Evolutionary conservation across 2,797 vertebrate species (phyloP).

Genomic region (Crax fasciolata): DNA sequence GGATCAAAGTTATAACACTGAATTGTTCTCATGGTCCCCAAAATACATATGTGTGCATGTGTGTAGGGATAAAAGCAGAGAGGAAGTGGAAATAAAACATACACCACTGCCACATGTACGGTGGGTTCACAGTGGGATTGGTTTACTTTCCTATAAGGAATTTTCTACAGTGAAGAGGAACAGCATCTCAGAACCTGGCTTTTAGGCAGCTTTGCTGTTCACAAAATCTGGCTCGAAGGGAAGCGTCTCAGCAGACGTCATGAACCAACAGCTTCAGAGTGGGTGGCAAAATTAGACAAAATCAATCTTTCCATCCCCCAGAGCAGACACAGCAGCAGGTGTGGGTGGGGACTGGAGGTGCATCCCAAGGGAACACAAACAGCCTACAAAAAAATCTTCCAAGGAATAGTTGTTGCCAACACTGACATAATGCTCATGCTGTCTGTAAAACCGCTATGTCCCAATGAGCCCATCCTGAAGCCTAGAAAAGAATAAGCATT

Average conservation of each 20-base stretch:
- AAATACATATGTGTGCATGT: not conserved
- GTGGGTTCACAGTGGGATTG: not conserved
- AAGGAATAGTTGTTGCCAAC: not conserved
- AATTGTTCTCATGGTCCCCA: not conserved
- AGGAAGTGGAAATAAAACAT: not conserved
- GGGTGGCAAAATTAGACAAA: constrained; percentile 44
- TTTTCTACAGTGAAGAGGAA: not conserved
- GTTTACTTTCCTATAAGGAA: not conserved
- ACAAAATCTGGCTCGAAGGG: not conserved
- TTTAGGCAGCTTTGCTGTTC: not conserved
- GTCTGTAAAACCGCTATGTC: not conserved
- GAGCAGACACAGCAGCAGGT: constrained; percentile 9
- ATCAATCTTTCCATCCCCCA: constrained; percentile 39
- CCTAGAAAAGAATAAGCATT: not conserved
- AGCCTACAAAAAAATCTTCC: not conserved
- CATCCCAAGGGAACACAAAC: not conserved
- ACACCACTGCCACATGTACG: fast-evolving
- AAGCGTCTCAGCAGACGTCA: not conserved
- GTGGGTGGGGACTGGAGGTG: constrained; percentile 10
- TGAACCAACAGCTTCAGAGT: constrained; percentile 13
- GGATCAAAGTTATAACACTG: not conserved
- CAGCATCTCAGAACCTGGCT: not conserved
- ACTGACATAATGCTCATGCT: not conserved
- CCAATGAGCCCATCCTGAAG: not conserved
- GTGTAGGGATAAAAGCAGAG: not conserved